Evolutionary conservation across 2,113 vertebrate species (phyloP), one percentile per base, ranked within the genome.

Genomic region (Microcebus lehilahytsara): DNA sequence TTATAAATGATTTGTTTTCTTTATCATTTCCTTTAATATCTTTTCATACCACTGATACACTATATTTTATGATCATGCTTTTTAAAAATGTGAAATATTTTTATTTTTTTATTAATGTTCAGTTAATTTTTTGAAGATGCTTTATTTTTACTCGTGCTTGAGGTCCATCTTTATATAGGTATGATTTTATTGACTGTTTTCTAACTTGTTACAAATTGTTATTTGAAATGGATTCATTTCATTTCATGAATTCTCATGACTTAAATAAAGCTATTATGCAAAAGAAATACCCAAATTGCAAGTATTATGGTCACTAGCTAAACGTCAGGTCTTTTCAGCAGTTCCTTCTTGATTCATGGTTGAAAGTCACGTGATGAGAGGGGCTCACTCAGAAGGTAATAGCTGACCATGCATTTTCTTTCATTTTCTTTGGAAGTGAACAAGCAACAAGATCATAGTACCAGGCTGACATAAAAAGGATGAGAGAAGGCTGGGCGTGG

Each of bases 71-170:
- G 66, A 75, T 62, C 1, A 9, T 60, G 25, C 22, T 56, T 64
- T 90, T 93, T 60, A 49, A 69, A 74, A 62, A 12, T 58, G 6
- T 20, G 27, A 66, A n/a, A 23, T 66, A 9, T 30, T 72, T 32
- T 85, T 91, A 32, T 95, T 53, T 72, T 95, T 64, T 79, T 89
- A 9, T 72, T 67, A 60, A 53, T 80, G 16, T 27, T 95, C 81
- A 81, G 72, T 74, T 85, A 89, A 46, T 42, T 86, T 84, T 97
- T 96, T 69, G 78, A 77, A 85, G 67, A 5, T 66, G 79, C 34
- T 93, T 77, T 8, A 30, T 40, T 86, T 69, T 71, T 94, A 46
- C 16, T 77, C 3, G 1, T 85, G 25, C 49, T 85, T 62, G 27
- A 85, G 66, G 20, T 88, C 93, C 34, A 46, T 60, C 69, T 92